A percentile compares a stretch with the other conserved stretches of the same genome.
Conservation (phyloP, 2,888 invertebrate species). For the Smittia aterrima region DNA sequence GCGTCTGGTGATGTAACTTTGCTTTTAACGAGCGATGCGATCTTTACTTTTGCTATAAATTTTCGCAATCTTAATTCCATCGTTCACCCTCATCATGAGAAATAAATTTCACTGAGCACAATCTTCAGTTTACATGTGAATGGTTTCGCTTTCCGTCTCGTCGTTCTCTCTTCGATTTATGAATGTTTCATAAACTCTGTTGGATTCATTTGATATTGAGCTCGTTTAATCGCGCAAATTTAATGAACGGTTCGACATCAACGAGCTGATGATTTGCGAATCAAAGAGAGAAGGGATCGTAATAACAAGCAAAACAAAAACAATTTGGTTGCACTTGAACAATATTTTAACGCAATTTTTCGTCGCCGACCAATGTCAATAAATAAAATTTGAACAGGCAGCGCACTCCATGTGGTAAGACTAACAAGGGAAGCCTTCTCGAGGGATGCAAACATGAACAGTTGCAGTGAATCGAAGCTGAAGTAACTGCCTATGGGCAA, state of each 20-base stretch:
- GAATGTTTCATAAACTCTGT: neutral
- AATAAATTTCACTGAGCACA: neutral
- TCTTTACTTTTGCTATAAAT: neutral
- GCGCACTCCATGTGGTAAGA: neutral
- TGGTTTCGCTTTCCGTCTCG: neutral
- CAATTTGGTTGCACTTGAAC: neutral
- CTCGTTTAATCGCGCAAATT: constrained; percentile 9
- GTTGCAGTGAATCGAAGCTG: neutral
- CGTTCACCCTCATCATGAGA: constrained; percentile 5
- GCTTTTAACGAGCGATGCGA: neutral
- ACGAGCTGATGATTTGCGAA: neutral
- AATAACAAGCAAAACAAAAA: neutral
- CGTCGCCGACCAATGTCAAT: neutral
- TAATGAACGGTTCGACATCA: neutral
- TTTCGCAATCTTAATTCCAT: neutral
- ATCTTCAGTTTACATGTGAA: neutral
- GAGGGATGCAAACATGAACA: neutral
- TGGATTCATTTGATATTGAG: neutral
- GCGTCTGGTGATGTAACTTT: neutral
- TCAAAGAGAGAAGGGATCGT: neutral
- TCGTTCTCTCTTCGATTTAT: neutral
- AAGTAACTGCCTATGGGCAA: neutral
- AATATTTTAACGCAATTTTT: neutral
- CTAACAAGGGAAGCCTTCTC: neutral
- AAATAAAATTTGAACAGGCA: neutral